A percentile compares a stretch with the other conserved stretches of the same genome.
Evolutionary conservation across 2,797 vertebrate species (phyloP).

Genomic region (Coregonus ussuriensis): DNA sequence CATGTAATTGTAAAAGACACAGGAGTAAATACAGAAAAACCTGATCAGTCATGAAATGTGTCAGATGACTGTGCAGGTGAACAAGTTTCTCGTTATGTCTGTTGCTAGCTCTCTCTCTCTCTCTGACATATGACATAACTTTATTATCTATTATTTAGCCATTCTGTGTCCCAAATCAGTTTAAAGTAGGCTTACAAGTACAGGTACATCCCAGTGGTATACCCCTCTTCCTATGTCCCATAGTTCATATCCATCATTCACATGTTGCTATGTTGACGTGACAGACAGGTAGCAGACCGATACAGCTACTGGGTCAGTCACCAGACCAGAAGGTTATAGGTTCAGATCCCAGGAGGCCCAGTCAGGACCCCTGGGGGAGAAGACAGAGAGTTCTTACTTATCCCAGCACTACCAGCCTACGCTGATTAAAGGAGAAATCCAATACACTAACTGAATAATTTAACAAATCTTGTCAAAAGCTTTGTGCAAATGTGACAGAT

Average conservation of each 20-base stretch:
- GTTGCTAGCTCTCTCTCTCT: neutral
- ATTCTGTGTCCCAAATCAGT: neutral
- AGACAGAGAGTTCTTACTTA: too few relatives aligned
- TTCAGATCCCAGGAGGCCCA: neutral
- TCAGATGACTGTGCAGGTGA: neutral
- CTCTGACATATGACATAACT: neutral
- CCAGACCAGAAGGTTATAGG: neutral
- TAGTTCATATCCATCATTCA: too few relatives aligned
- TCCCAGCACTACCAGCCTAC: neutral
- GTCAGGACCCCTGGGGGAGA: too few relatives aligned
- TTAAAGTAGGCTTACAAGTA: neutral
- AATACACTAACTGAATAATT: constrained; percentile 51
- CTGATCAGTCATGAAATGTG: too few relatives aligned
- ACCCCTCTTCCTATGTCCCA: neutral
- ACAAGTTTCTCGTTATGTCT: neutral
- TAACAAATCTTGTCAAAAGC: constrained; percentile 47
- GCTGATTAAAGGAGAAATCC: constrained; percentile 29
- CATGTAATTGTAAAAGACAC: neutral
- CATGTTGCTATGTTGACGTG: too few relatives aligned
- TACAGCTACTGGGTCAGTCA: too few relatives aligned
- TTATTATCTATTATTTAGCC: neutral
- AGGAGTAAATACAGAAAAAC: neutral
- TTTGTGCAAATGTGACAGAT: constrained; percentile 48
- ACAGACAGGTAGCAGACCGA: too few relatives aligned
- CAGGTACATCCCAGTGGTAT: neutral